Evolutionary conservation across 2,888 invertebrate species (phyloP).

Genomic region (Ectemnius lituratus): DNA sequence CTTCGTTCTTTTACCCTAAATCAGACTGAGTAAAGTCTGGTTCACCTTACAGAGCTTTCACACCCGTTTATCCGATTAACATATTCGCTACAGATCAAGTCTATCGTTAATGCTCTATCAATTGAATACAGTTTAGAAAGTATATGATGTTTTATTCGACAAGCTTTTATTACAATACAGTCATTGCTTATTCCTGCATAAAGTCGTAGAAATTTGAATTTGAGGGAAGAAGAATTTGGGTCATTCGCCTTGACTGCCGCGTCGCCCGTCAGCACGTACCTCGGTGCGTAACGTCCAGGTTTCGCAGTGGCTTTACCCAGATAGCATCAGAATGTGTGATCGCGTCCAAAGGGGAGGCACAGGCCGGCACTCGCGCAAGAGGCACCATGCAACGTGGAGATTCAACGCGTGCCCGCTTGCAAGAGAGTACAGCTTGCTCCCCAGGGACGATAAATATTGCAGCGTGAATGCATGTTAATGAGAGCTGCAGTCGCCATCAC

Average conservation of each 20-base stretch:
- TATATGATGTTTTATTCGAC: too few species aligned
- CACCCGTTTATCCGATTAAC: conserved; percentile 65
- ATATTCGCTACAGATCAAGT: conserved; percentile 50
- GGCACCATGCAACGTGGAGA: conserved; percentile 17
- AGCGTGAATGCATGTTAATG: conserved; percentile 76
- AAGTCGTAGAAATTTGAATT: too few species aligned
- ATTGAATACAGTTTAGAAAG: too few species aligned
- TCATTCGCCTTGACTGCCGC: too few species aligned
- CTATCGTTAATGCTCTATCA: too few species aligned
- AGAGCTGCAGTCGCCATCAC: conserved; percentile 52
- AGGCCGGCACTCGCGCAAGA: conserved; percentile 21
- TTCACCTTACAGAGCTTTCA: conserved; percentile 53
- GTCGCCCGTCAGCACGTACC: neutral
- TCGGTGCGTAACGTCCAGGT: conserved; percentile 50
- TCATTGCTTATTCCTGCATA: conserved; percentile 1
- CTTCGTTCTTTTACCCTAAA: conserved; percentile 59
- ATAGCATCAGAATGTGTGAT: conserved; percentile 69
- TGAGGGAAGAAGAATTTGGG: too few species aligned
- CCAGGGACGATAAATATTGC: conserved; percentile 71
- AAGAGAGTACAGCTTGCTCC: conserved; percentile 17
- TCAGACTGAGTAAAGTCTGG: conserved; percentile 47
- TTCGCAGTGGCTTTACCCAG: conserved; percentile 62
- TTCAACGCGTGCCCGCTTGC: conserved; percentile 31
- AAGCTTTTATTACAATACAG: too few species aligned
- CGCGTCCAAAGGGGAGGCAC: conserved; percentile 41